Evolutionary conservation across 2,888 invertebrate species (phyloP).

Genomic region (Caenorhabditis afra): DNA sequence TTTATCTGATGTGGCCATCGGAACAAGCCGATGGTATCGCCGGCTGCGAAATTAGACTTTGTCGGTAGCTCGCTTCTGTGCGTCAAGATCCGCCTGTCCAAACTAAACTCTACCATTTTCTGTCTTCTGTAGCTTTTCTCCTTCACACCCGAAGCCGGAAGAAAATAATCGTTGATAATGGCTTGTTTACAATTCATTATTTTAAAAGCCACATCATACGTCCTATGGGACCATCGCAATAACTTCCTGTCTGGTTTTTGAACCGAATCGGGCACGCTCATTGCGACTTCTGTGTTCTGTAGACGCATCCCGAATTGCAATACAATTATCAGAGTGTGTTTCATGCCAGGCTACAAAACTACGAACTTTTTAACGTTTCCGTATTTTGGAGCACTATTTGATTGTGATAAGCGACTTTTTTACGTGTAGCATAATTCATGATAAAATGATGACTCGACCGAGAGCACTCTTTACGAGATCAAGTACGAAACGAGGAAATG

Average conservation of each 20-base stretch:
- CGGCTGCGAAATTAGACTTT: background rate
- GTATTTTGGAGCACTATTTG: conserved; percentile 17
- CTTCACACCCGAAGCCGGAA: background rate
- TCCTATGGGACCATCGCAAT: conserved; percentile 1
- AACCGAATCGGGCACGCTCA: background rate
- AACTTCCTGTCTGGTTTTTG: background rate
- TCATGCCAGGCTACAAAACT: conserved; percentile 36
- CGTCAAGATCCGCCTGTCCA: background rate
- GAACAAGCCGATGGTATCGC: conserved; percentile 30
- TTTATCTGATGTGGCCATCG: conserved; percentile 31
- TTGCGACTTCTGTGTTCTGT: background rate
- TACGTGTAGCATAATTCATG: conserved; percentile 23
- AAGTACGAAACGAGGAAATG: background rate
- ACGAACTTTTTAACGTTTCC: conserved; percentile 12
- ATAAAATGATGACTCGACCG: conserved; percentile 5
- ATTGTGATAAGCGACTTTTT: conserved; percentile 26
- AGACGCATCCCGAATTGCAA: too few relatives aligned
- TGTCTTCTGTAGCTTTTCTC: background rate
- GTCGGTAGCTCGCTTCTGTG: background rate
- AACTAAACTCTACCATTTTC: conserved; percentile 6
- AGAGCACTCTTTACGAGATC: too few relatives aligned
- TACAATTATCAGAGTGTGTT: background rate
- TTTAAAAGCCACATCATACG: conserved; percentile 8
- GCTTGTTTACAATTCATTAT: conserved; percentile 2
- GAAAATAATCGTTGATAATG: background rate